Evolutionary conservation across 2,113 vertebrate genomes (phyloP), one percentile per base, ranked within the genome.

Genomic region (Illadopsis cleaveri): DNA sequence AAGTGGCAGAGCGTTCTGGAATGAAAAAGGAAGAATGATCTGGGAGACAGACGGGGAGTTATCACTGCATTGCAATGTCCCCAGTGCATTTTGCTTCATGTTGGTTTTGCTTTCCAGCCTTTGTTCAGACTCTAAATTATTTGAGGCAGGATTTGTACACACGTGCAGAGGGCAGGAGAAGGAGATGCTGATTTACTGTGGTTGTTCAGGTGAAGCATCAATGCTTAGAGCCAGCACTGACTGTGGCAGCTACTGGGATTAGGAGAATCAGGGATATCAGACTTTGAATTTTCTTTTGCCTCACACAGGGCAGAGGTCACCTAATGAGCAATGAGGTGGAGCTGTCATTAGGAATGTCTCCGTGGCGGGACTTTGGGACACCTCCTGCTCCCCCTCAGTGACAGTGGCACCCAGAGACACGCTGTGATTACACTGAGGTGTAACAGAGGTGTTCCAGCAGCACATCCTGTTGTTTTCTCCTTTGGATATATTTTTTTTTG

Each of bases 361-460:
- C 1, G 3, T 18, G 35, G 54, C n/a, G 57, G 35, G 51, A 50
- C 30, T 66, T 33, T 70, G 83, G 58, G 83, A 44, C 6, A 0
- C 30, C 60, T 62, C 54, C 64, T 53, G 25, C n/a, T 40, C 54
- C 51, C 35, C 35, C 30, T 20, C 27, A 0, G 70, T 35, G 61
- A 8, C 65, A 37, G 47, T 11, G 81, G 33, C 60, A 12, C 56
- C 12, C 14, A 3, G 0, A 65, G 27, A 13, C 57, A 12, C 6
- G 6, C 48, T 7, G 13, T 11, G 25, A 11, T 5, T n/a, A 5
- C 10, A 1, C 27, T 2, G 3, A 7, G 9, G 2, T 13, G 14
- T 14, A 6, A 5, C 38, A 60, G 76, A 15, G 50, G 3, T 30
- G n/a, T 8, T 57, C 48, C 71, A 61, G 44, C 0, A 6, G 9